Evolutionary conservation across 2,888 invertebrate genomes (phyloP).

Genomic region (Torymus auratus): DNA sequence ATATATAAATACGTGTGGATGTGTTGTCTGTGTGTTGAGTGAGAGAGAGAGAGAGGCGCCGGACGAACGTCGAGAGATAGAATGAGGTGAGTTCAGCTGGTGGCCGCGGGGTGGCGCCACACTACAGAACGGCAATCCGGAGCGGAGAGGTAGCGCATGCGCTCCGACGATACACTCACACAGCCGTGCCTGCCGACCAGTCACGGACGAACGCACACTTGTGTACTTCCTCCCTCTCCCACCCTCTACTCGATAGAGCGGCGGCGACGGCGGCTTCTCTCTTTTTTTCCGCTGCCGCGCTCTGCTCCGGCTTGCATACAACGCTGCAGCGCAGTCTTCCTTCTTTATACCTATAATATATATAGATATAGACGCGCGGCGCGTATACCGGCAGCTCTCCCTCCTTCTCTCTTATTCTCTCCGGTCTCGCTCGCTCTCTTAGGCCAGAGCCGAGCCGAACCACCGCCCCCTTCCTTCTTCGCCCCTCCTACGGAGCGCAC

Average conservation of each 20-base stretch:
- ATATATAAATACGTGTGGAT: conserved; percentile 27
- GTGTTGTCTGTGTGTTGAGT: conserved; percentile 60
- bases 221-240: no score
- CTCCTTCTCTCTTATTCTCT: conserved; percentile 54
- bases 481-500: conserved; percentile 62
- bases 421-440: conserved; percentile 61
- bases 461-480: conserved; percentile 66
- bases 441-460: conserved; percentile 58
- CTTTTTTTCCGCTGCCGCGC: conserved; percentile 27
- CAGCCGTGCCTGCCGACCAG: neutral
- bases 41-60: neutral
- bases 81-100: neutral
- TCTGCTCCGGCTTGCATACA: conserved; percentile 34
- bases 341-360: neutral
- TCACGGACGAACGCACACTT: conserved; percentile 29
- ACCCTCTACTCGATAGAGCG: no score
- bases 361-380: neutral
- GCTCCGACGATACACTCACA: conserved; percentile 5
- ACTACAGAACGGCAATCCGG: conserved; percentile 59
- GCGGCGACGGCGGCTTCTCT: no score
- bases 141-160: conserved; percentile 26
- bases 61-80: conserved; percentile 10
- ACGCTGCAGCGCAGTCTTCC: neutral
- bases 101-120: conserved; percentile 62
- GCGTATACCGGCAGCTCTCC: neutral